Percentiles rank a stretch among this genome's conserved stretches.
Conservation (phyloP, 2,797 vertebrate species). For the Esox lucius region DNA sequence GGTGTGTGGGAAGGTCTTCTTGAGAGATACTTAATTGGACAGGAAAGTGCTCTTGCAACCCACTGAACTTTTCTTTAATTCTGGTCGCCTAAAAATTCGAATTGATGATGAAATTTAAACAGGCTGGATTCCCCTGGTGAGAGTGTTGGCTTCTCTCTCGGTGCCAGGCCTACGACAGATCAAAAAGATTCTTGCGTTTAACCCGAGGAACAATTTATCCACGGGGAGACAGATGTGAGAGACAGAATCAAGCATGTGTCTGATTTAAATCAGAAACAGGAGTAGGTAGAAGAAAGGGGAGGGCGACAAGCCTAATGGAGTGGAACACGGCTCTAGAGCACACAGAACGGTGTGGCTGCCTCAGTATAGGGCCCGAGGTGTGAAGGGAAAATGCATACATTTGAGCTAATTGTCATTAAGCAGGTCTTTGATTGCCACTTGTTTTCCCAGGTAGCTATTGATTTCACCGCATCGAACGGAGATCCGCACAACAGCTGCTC, state of each 20-base stretch:
- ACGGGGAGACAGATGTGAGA: background rate
- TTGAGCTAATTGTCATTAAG: slow-evolving; percentile 23
- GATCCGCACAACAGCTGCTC: slow-evolving; percentile 86
- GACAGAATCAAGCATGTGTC: background rate
- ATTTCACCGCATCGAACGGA: slow-evolving; percentile 88
- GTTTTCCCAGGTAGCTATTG: slow-evolving; percentile 80
- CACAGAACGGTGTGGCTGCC: no score
- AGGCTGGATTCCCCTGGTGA: background rate
- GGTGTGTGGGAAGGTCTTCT: background rate
- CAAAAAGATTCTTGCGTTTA: background rate
- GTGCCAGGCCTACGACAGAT: background rate
- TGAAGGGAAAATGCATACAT: background rate
- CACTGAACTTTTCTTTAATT: background rate
- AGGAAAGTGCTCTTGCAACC: background rate
- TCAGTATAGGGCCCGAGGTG: background rate
- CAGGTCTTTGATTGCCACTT: slow-evolving; percentile 29
- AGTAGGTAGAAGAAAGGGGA: background rate
- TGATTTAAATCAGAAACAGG: background rate
- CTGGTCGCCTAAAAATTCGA: background rate
- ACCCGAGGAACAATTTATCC: background rate
- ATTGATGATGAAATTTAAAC: background rate
- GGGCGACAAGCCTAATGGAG: background rate
- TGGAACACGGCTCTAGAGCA: background rate
- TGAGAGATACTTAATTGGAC: background rate
- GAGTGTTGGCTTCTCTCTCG: background rate